phyloP scores from a whole-genome alignment of 2,113 vertebrate genomes.

The Atractosteus spatula region DNA sequence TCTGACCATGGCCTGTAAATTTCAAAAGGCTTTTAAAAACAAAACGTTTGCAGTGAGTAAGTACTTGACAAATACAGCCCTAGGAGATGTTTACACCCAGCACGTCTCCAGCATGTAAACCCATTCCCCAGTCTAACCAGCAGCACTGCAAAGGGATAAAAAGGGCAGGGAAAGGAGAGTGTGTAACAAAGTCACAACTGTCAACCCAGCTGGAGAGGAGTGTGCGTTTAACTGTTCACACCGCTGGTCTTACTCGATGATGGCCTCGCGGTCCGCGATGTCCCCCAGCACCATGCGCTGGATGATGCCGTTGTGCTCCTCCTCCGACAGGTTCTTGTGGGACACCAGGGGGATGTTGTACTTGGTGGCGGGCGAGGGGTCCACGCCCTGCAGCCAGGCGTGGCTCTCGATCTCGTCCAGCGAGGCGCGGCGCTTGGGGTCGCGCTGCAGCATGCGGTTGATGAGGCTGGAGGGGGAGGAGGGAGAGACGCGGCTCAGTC shows the following conservation, averaged over 20 bases:
- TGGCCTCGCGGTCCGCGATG: constrained; percentile 90
- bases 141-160: too few species aligned
- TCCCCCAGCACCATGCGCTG: constrained; percentile 97
- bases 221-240: too few species aligned
- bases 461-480: constrained; percentile 72
- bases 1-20: too few species aligned
- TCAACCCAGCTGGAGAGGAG: too few species aligned
- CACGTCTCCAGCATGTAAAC: too few species aligned
- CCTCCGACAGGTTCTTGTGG: constrained; percentile 92
- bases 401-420: constrained; percentile 93
- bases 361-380: constrained; percentile 94
- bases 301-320: constrained; percentile 96
- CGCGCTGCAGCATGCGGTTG: constrained; percentile 94
- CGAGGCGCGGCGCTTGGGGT: constrained; percentile 87
- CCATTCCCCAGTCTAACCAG: too few species aligned
- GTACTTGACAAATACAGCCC: too few species aligned
- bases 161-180: background rate
- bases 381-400: constrained; percentile 91
- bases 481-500: constrained; percentile 25
- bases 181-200: too few species aligned
- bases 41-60: too few species aligned
- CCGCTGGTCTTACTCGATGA: constrained; percentile 80
- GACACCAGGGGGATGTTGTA: constrained; percentile 93
- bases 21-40: too few species aligned
- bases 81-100: too few species aligned